A percentile compares a stretch with the other conserved stretches of the same genome.
Conservation (phyloP, 2,888 invertebrate genomes). For the Choristoneura rosaceana region DNA sequence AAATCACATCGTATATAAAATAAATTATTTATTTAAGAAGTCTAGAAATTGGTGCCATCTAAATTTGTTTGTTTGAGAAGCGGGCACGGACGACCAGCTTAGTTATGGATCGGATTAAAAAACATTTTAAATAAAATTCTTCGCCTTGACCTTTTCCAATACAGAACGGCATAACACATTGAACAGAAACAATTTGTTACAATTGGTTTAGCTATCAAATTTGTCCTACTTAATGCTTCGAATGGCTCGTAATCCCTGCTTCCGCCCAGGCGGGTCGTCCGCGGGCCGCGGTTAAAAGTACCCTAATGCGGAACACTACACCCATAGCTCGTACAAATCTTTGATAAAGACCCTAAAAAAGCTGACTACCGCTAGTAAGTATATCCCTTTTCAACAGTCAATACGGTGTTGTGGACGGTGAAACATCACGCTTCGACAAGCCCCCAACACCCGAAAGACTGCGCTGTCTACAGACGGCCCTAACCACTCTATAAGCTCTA, state of each 20-base stretch:
- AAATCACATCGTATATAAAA: conserved; percentile 62
- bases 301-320: conserved; percentile 68
- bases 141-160: conserved; percentile 6
- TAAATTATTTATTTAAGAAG: conserved; percentile 54
- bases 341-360: conserved; percentile 74
- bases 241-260: not conserved
- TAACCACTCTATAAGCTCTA: conserved; percentile 84
- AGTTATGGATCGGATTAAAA: not conserved
- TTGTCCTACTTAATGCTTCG: conserved; percentile 14
- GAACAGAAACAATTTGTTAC: not conserved
- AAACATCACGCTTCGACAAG: not conserved
- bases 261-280: conserved; percentile 23
- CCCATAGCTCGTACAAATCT: conserved; percentile 75
- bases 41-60: conserved; percentile 52
- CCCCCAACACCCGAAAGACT: conserved; percentile 6
- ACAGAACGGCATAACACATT: not conserved
- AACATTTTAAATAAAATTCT: not conserved
- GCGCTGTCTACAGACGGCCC: conserved; percentile 56
- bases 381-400: conserved; percentile 65
- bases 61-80: conserved; percentile 40
- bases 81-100: conserved; percentile 19
- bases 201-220: conserved; percentile 15
- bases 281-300: conserved; percentile 51
- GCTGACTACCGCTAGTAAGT: conserved; percentile 71
- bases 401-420: conserved; percentile 46